phyloP scores from a whole-genome alignment of 1,140 invertebrate species.

The Drosophila novamexicana region DNA sequence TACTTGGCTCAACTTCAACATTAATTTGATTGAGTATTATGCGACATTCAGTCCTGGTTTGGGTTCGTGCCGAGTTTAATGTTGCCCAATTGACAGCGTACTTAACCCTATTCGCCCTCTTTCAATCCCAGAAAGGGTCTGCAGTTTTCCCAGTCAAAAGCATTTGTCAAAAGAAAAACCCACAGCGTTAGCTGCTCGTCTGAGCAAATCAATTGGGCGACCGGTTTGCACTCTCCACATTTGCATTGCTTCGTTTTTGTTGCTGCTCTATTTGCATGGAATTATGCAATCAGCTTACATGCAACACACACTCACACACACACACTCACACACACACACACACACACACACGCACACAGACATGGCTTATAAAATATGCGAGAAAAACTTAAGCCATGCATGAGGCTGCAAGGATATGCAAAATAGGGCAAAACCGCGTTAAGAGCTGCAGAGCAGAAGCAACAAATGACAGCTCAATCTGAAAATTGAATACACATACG shows the following conservation, averaged over 20 bases:
- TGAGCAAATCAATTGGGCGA: conserved; percentile 54
- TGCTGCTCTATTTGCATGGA: conserved; percentile 41
- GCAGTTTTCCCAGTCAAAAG: conserved; percentile 11
- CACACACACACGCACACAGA: neutral
- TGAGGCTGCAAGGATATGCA: conserved; percentile 40
- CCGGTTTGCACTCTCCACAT: conserved; percentile 44
- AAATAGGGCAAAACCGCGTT: conserved; percentile 33
- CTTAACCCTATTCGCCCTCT: conserved; percentile 44
- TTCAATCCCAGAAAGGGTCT: conserved; percentile 6
- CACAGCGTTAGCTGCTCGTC: conserved; percentile 15
- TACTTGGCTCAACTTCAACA: conserved; percentile 76
- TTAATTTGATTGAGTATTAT: conserved; percentile 80
- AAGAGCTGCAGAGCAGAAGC: conserved; percentile 7
- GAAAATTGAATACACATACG: conserved; percentile 20
- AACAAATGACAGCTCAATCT: conserved; percentile 22
- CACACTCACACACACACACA: neutral
- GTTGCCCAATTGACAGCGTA: conserved; percentile 11
- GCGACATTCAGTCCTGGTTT: conserved; percentile 57
- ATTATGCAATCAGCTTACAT: conserved; percentile 55
- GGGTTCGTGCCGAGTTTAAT: conserved; percentile 6
- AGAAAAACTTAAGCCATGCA: conserved; percentile 20
- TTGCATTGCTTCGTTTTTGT: conserved; percentile 54
- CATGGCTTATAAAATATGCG: conserved; percentile 38
- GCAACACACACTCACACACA: conserved; percentile 36
- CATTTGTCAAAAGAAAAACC: conserved; percentile 51